Percentiles rank a stretch among this genome's conserved stretches.
Conservation (phyloP, 2,113 vertebrate genomes). For the Gulo gulo region DNA sequence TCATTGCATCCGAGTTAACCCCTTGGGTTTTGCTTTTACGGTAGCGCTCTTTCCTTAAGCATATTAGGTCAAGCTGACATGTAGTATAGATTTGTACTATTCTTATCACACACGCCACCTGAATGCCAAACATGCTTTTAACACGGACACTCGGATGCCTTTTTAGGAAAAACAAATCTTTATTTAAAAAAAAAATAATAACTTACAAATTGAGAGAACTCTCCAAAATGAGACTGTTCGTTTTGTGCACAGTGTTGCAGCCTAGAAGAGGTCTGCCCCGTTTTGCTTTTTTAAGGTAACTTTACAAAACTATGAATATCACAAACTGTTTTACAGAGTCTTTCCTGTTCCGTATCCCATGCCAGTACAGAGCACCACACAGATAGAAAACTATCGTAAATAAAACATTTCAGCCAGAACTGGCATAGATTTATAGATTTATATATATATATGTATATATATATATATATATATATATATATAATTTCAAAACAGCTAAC, state of each 20-base stretch:
- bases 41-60: not conserved
- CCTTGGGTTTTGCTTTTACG: no score
- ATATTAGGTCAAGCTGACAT: fast-evolving
- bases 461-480: not conserved
- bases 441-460: conserved; percentile 5
- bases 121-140: not conserved
- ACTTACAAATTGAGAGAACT: conserved; percentile 82
- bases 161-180: conserved; percentile 70
- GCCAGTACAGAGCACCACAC: conserved; percentile 14
- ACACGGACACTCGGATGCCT: not conserved
- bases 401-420: conserved; percentile 61
- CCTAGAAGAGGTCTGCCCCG: not conserved
- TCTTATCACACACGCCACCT: fast-evolving
- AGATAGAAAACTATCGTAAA: conserved; percentile 64
- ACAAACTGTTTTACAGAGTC: conserved; percentile 55
- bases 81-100: fast-evolving
- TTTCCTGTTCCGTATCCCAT: conserved; percentile 42
- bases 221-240: conserved; percentile 17
- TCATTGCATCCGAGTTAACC: fast-evolving
- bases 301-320: conserved; percentile 2
- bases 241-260: conserved; percentile 49
- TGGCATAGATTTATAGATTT: conserved; percentile 55
- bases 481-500: conserved; percentile 62
- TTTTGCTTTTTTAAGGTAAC: not conserved
- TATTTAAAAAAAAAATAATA: conserved; percentile 80